Evolutionary conservation across 2,797 vertebrate genomes (phyloP), one percentile per base, ranked within the genome.

Genomic region (Ciconia nigra): DNA sequence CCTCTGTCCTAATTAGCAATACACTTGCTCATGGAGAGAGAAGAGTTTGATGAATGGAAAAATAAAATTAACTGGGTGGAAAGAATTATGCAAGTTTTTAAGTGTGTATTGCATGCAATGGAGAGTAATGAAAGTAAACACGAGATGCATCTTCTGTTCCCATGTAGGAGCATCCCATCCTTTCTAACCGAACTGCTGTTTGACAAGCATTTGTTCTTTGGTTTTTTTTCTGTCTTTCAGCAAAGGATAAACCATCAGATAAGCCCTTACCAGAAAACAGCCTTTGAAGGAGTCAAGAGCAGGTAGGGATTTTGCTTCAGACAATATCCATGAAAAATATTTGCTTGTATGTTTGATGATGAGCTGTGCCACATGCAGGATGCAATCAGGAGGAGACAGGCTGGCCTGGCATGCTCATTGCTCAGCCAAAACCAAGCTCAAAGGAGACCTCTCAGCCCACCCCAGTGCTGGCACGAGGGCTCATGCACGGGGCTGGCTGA

Each of bases 211-310:
- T 70, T 66, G 20, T 62, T 77, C 42, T 90, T 73, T 92, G n/a
- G 37, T 39, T 11, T 73, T 83, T 92, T 55, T 67, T 25, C 14
- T 96, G 63, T 95, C 67, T 97, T 97, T 93, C 96, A 97, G 96
- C 87, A 85, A 67, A 93, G 63, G 73, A 87, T 59, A 92, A 97
- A 89, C 62, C 49, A 61, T n/a, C 94, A 93, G n/a, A 79, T 35
- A 62, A 96, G 22, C 84, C 87, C 59, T 33, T 22, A 28, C 49
- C 77, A 93, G 83, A 72, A 92, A 55, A 42, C 74, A 89, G 46
- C 59, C 57, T 86, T 55, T 74, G 97, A 92, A 89, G 87, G 82
- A 90, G 28, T 42, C 65, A 55, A 55, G 74, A 96, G 7, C 89
- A 97, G 96, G 96, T 93, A 90, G 89, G 93, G 78, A 87, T 84